Base-by-base conservation (phyloP, 2,113 vertebrate genomes). In the Octodon degus region DNA sequence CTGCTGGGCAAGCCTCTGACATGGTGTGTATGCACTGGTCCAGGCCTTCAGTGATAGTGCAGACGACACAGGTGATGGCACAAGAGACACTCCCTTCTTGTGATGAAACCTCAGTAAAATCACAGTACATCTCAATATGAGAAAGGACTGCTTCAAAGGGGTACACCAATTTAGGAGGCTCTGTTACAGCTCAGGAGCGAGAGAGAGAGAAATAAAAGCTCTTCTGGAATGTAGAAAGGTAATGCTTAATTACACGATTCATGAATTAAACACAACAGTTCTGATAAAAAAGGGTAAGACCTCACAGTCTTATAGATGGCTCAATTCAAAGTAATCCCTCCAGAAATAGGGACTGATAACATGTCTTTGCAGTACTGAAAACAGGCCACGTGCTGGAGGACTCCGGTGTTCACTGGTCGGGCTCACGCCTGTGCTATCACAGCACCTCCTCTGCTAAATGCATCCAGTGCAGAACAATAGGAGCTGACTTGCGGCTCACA, bases 61-160 rank as follows among this genome's bases (percentile, higher is more conserved):
- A 16, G 96, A 97, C 97, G 50, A 96, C 96, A 85, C 6, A 20
- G 93, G 97, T 97, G 97, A 98, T 98, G 98, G 98, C 98, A 98
- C 98, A 97, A 98, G 98, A 96, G 98, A 98, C 97, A 89, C 97
- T 97, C 98, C 97, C 97, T 98, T 98, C 98, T 98, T 98, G 98
- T 97, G 98, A 97, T 97, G 80, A 84, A 94, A 98, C 95, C 97
- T 98, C 95, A 80, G 95, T 90, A 97, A 96, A 96, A 97, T 97
- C 98, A 98, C 97, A 98, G 98, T 97, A 97, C 97, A 98, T 99
- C 98, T 99, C 98, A 99, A 99, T 98, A 98, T 98, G 98, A 99
- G 98, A 99, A 98, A 98, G 98, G 98, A 97, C 98, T 98, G 98
- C 97, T 98, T 98, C 96, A 86, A 93, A 97, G 97, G 97, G 97